These are phyloP conservation scores for Herminia tarsipennalis DNA, from an alignment of 2,888 invertebrate genomes.

Conservation along the genomic window DNA sequence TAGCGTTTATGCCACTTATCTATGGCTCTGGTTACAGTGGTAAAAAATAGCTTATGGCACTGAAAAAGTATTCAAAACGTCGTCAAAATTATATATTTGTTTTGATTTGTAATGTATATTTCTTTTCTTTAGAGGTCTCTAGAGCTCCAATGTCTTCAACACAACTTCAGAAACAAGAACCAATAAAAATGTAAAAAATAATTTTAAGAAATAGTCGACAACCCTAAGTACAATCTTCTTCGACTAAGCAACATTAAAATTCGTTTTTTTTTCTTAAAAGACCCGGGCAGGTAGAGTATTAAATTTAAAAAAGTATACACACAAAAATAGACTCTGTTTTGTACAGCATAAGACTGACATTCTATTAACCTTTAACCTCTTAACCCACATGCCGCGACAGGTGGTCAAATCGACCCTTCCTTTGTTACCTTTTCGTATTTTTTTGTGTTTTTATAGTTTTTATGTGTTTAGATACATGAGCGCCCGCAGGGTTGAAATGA, in stretches of 20 bases:
- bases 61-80: too few species aligned
- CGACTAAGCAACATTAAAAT: conserved; percentile 34
- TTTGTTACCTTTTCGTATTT: conserved; percentile 34
- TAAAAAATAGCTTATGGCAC: too few species aligned
- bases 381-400: conserved; percentile 41
- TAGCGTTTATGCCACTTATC: too few species aligned
- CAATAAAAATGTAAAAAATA: too few species aligned
- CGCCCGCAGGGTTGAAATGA: not conserved
- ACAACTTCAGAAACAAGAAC: too few species aligned
- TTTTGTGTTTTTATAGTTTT: conserved; percentile 29
- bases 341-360: not conserved
- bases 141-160: too few species aligned
- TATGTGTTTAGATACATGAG: conserved; percentile 1
- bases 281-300: conserved; percentile 32
- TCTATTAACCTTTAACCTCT: not conserved
- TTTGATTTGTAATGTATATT: too few species aligned
- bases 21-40: too few species aligned
- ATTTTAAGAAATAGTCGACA: too few species aligned
- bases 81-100: too few species aligned
- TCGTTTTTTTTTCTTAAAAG: conserved; percentile 28
- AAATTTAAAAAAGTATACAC: conserved; percentile 13
- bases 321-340: not conserved
- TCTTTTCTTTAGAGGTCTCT: too few species aligned
- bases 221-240: not conserved
- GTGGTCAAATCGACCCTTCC: conserved; percentile 40